These are phyloP conservation scores for Acridotheres tristis DNA, from an alignment of 2,797 vertebrate species.

Conservation along the genomic window DNA sequence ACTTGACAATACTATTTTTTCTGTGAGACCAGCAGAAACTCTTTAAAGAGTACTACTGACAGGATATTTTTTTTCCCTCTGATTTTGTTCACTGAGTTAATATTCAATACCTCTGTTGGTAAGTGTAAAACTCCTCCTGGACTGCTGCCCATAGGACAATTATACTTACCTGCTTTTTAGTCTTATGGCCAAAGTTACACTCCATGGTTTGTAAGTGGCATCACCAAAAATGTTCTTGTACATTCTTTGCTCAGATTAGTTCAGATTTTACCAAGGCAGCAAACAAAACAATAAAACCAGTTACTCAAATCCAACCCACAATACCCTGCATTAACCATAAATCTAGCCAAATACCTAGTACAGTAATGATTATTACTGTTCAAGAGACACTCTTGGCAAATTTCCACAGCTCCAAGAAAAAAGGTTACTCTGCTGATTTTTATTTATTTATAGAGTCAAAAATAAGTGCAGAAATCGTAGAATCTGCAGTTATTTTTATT, in stretches of 20 bases:
- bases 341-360: background rate
- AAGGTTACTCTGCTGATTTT: background rate
- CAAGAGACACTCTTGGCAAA: background rate
- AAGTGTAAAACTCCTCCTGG: background rate
- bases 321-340: background rate
- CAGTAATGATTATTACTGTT: background rate
- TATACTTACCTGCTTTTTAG: background rate
- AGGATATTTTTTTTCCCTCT: background rate
- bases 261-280: background rate
- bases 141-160: background rate
- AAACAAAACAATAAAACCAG: background rate
- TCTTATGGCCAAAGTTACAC: background rate
- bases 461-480: constrained; percentile 4
- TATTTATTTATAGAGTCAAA: constrained; percentile 35
- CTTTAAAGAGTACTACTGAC: background rate
- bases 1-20: background rate
- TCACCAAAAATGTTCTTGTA: background rate
- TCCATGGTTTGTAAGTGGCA: background rate
- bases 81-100: background rate
- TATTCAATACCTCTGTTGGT: background rate
- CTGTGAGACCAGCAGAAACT: background rate
- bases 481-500: constrained; percentile 45
- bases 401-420: background rate
- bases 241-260: background rate
- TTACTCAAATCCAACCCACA: background rate